A percentile compares a stretch with the other conserved stretches of the same genome.
These are phyloP conservation scores for Calliphora vicina DNA, from an alignment of 1,140 invertebrate species.

Conservation along the genomic window DNA sequence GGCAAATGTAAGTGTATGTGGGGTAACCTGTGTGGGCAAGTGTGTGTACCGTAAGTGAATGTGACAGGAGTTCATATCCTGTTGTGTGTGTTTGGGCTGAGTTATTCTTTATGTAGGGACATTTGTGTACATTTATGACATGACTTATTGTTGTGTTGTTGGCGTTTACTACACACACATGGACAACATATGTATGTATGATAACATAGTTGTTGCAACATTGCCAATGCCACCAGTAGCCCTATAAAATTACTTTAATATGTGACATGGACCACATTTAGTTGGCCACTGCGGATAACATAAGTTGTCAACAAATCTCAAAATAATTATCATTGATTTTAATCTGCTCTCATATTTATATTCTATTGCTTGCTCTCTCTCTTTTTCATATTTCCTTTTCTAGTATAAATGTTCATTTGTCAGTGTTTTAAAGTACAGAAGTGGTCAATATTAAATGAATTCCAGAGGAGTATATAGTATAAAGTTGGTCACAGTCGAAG, in stretches of 20 bases:
- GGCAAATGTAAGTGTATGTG: not conserved
- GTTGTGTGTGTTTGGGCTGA: not conserved
- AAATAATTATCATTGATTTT: conserved; percentile 32
- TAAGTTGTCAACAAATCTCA: conserved; percentile 31
- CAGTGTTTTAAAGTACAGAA: too few relatives aligned
- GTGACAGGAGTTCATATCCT: conserved; percentile 15
- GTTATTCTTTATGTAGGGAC: not conserved
- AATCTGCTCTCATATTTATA: not conserved
- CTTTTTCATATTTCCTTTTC: not conserved
- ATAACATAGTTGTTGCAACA: not conserved
- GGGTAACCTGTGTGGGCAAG: not conserved
- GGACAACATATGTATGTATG: not conserved
- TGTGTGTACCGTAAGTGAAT: not conserved
- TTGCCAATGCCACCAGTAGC: not conserved
- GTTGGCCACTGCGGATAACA: conserved; percentile 25
- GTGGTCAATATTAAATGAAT: too few relatives aligned
- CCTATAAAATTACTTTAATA: conserved; percentile 21
- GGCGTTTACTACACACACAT: not conserved
- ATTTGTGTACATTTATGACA: not conserved
- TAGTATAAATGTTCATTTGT: too few relatives aligned
- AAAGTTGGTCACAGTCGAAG: too few relatives aligned
- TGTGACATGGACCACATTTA: conserved; percentile 19
- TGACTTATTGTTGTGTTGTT: conserved; percentile 22
- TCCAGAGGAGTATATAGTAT: too few relatives aligned
- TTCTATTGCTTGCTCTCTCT: not conserved